Conservation (phyloP, 1,140 invertebrate species). For the Pseudomyrmex sp. region DNA sequence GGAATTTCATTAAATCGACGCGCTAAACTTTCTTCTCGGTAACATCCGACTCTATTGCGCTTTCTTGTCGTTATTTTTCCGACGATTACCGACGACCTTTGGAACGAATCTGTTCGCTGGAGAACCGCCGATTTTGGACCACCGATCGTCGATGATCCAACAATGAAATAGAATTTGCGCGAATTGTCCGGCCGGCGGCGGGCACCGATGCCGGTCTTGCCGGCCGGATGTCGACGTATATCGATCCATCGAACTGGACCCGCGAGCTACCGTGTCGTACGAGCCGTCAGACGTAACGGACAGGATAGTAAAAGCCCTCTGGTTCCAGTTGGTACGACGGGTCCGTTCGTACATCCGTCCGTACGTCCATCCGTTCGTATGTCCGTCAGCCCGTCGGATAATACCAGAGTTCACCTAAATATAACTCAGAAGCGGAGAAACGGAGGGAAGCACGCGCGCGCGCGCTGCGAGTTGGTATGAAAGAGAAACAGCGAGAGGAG, state of each 20-base stretch:
- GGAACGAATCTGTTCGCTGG: neutral
- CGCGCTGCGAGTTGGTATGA: neutral
- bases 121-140: constrained; percentile 9
- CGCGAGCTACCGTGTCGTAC: constrained; percentile 68
- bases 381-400: constrained; percentile 74
- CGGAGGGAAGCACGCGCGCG: neutral
- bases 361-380: constrained; percentile 69
- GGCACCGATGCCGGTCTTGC: constrained; percentile 26
- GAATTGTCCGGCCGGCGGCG: constrained; percentile 27
- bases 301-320: constrained; percentile 75
- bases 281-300: constrained; percentile 76
- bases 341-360: constrained; percentile 74
- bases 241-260: constrained; percentile 74
- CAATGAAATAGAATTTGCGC: constrained; percentile 35
- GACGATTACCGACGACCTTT: neutral
- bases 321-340: constrained; percentile 68
- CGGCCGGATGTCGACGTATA: constrained; percentile 70
- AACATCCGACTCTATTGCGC: constrained; percentile 19
- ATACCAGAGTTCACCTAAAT: constrained; percentile 80
- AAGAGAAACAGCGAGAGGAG: neutral
- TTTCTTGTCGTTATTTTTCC: constrained; percentile 42
- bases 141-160: constrained; percentile 21
- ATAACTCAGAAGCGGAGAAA: constrained; percentile 69
- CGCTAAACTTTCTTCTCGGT: constrained; percentile 1
- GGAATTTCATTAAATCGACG: constrained; percentile 37